These are phyloP conservation scores for Alouatta palliata DNA, from an alignment of 2,113 vertebrate species.

Conservation along the genomic window DNA sequence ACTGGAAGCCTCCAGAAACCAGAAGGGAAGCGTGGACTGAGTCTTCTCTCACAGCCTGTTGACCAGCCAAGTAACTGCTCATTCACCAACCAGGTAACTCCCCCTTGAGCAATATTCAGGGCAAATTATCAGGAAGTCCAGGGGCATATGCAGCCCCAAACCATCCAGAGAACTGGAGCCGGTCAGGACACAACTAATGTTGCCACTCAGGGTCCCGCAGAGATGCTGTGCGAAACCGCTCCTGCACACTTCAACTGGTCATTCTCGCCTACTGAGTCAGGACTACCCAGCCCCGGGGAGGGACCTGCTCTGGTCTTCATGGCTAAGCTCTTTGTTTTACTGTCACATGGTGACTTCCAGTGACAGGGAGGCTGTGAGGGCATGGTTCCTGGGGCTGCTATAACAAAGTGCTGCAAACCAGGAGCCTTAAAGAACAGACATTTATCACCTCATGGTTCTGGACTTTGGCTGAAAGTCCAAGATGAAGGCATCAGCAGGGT, in stretches of 20 bases:
- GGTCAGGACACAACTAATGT: not conserved
- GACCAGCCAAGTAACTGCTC: not conserved
- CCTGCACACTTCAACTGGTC: not conserved
- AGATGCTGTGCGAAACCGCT: not conserved
- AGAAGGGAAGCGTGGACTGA: not conserved
- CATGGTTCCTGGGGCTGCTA: not conserved
- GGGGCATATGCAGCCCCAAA: not conserved
- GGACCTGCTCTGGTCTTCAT: not conserved
- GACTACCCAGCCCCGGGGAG: not conserved
- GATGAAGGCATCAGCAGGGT: not conserved
- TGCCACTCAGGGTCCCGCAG: not conserved
- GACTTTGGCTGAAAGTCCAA: not conserved
- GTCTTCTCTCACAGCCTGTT: not conserved
- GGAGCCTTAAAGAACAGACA: not conserved
- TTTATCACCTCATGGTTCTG: not conserved
- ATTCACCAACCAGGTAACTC: not conserved
- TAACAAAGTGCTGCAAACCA: not conserved
- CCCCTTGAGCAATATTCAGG: not conserved
- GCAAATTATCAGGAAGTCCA: not conserved
- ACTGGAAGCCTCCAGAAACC: not conserved
- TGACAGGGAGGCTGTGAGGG: not conserved
- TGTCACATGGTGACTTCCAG: not conserved
- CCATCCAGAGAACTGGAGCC: not conserved
- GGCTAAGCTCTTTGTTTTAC: not conserved
- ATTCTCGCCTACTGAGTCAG: not conserved